phyloP scores from a whole-genome alignment of 2,113 vertebrate genomes.

The Pelusios castaneus region DNA sequence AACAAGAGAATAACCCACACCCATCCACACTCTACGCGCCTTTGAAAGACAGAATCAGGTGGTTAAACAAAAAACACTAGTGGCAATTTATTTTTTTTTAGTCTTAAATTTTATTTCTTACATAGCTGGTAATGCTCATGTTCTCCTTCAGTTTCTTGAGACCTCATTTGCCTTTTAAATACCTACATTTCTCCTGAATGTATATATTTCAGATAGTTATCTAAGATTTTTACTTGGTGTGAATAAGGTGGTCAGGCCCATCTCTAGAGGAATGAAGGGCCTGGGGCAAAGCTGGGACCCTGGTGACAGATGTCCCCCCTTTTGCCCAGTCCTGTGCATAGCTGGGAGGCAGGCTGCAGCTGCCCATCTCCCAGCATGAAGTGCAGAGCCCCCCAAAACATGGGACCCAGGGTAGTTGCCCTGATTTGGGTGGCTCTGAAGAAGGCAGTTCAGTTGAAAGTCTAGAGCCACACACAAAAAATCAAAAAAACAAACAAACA shows the following conservation, averaged over 20 bases:
- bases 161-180: background rate
- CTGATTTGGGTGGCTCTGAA: no score
- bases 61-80: background rate
- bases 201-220: background rate
- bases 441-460: background rate
- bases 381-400: no score
- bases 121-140: background rate
- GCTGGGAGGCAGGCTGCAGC: no score
- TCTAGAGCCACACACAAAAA: background rate
- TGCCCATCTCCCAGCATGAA: no score
- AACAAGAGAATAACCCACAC: background rate
- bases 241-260: no score
- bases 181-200: background rate
- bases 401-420: no score
- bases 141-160: background rate
- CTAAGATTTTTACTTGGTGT: background rate
- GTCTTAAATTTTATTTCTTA: background rate
- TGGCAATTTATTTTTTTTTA: background rate
- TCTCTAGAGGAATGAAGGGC: no score
- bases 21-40: background rate
- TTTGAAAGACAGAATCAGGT: background rate
- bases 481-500: no score
- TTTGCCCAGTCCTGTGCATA: no score
- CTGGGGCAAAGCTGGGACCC: no score
- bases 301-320: no score